A percentile compares a stretch with the other conserved stretches of the same genome.
Evolutionary conservation across 2,113 vertebrate genomes (phyloP).

Genomic region (Carollia perspicillata): DNA sequence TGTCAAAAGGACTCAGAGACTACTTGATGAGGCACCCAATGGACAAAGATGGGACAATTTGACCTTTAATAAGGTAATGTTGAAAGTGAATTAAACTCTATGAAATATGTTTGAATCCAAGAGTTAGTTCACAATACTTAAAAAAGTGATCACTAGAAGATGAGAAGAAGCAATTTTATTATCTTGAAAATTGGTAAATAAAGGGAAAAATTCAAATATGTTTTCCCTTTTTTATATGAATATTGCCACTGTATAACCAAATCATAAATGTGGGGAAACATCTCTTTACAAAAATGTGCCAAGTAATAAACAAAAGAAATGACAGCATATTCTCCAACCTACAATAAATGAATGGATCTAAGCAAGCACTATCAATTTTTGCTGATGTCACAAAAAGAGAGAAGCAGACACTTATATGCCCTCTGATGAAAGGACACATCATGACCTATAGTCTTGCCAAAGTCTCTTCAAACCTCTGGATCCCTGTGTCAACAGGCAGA

Average conservation of each 20-base stretch:
- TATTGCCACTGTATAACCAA: not conserved
- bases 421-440: not conserved
- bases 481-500: not conserved
- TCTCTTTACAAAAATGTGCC: not conserved
- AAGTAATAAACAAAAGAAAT: not conserved
- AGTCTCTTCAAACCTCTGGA: not conserved
- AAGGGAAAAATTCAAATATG: not conserved
- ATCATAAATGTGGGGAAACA: not conserved
- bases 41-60: not conserved
- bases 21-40: not conserved
- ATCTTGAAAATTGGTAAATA: not conserved
- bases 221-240: not conserved
- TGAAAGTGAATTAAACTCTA: not conserved
- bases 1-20: not conserved
- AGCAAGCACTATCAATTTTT: not conserved
- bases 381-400: not conserved
- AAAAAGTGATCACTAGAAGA: not conserved
- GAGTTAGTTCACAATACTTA: not conserved
- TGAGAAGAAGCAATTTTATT: not conserved
- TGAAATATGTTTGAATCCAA: not conserved
- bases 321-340: not conserved
- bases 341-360: constrained; percentile 1
- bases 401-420: not conserved
- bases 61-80: not conserved
- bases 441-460: not conserved